A percentile compares a stretch with the other conserved stretches of the same genome.
phyloP scores from a whole-genome alignment of 2,113 vertebrate species.

The Variabilichromis moorii region DNA sequence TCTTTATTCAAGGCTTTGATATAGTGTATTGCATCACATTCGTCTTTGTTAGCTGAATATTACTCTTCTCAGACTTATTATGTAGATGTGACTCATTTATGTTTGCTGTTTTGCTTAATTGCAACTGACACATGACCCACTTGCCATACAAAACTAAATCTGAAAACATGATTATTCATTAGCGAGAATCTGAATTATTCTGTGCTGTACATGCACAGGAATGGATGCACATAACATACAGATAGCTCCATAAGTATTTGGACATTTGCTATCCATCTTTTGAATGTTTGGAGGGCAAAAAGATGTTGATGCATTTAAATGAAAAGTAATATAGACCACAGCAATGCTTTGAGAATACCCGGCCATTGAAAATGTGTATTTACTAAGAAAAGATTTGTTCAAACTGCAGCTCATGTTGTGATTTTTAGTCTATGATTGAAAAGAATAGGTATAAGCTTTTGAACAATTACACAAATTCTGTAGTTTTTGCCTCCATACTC shows the following conservation, averaged over 20 bases:
- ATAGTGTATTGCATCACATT: constrained; percentile 5
- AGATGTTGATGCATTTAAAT: constrained; percentile 30
- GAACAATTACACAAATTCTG: not conserved
- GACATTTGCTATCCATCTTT: not conserved
- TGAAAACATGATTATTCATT: constrained; percentile 4
- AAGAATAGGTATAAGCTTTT: not conserved
- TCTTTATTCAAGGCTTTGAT: constrained; percentile 22
- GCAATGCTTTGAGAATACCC: not conserved
- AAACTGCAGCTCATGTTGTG: not conserved
- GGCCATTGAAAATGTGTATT: not conserved
- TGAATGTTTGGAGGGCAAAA: constrained; percentile 1
- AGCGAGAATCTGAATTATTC: not conserved
- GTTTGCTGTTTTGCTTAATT: constrained; percentile 27
- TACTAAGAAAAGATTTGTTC: not conserved
- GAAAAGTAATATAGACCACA: not conserved
- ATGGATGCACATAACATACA: not conserved
- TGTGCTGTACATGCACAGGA: not conserved
- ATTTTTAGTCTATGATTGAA: not conserved
- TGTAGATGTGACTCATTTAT: not conserved
- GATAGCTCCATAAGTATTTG: not conserved
- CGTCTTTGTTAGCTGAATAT: not conserved
- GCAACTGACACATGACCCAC: not conserved
- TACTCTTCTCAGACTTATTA: not conserved
- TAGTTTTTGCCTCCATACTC: not conserved
- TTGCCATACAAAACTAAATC: not conserved